Evolutionary conservation across 2,888 invertebrate species (phyloP).

Genomic region (Orthosia cruda): DNA sequence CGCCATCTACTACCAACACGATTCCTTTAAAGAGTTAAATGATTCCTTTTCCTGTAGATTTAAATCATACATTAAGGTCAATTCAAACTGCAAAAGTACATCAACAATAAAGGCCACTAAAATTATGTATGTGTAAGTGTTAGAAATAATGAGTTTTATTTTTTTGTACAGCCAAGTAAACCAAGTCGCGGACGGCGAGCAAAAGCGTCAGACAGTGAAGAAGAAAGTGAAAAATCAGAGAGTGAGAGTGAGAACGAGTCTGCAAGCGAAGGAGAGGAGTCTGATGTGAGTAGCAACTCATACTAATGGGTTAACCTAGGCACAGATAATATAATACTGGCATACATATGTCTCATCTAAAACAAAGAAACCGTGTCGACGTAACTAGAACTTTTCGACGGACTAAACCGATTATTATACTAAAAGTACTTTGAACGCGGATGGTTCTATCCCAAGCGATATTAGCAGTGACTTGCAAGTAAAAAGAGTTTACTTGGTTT

Average conservation of each 20-base stretch:
- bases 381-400: no score
- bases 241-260: constrained; percentile 88
- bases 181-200: constrained; percentile 84
- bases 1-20: no score
- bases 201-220: constrained; percentile 87
- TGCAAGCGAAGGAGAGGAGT: constrained; percentile 89
- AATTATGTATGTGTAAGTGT: not conserved
- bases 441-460: no score
- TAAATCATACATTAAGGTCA: not conserved
- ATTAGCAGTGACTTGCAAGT: no score
- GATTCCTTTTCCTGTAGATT: not conserved
- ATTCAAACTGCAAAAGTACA: not conserved
- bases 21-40: not conserved
- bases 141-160: not conserved
- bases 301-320: no score
- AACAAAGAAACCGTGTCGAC: no score
- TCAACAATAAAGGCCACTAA: not conserved
- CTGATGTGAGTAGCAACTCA: constrained; percentile 84
- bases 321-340: no score
- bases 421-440: no score
- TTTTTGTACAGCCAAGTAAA: constrained; percentile 65
- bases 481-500: no score
- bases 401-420: no score
- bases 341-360: no score
- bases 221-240: constrained; percentile 90